Percentiles rank a stretch among this genome's conserved stretches.
Evolutionary conservation across 2,888 invertebrate genomes (phyloP).

Genomic region (Melikaiella ostensackeni): DNA sequence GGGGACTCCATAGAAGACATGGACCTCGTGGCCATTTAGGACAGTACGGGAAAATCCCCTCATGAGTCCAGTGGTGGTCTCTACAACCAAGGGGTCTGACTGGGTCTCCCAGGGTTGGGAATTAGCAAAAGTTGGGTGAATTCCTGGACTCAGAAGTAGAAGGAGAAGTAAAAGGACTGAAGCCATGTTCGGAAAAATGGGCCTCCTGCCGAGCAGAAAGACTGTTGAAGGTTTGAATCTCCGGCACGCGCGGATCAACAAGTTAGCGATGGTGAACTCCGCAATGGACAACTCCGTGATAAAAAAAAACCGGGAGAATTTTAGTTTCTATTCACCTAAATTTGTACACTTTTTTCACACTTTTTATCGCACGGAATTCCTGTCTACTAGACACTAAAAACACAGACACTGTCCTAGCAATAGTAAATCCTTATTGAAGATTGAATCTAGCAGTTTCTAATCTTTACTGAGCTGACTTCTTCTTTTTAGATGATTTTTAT

Average conservation of each 20-base stretch:
- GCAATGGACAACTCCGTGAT: background rate
- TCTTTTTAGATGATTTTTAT: background rate
- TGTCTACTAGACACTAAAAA: background rate
- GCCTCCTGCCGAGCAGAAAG: slow-evolving; percentile 23
- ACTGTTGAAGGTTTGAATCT: slow-evolving; percentile 31
- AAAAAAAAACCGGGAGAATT: background rate
- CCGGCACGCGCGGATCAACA: slow-evolving; percentile 33
- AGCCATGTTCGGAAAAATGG: slow-evolving; percentile 48
- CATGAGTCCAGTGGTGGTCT: slow-evolving; percentile 89
- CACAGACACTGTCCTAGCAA: background rate
- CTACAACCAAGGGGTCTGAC: slow-evolving; percentile 88
- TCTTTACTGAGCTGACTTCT: background rate
- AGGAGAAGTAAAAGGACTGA: slow-evolving; percentile 54
- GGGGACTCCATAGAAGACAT: slow-evolving; percentile 93
- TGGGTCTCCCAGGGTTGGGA: slow-evolving; percentile 74
- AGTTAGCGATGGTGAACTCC: background rate
- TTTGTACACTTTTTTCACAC: background rate
- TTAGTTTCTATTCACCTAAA: background rate
- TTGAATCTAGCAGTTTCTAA: background rate
- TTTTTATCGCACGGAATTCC: background rate
- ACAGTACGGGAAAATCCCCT: slow-evolving; percentile 89
- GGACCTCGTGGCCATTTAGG: slow-evolving; percentile 87
- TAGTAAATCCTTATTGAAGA: background rate
- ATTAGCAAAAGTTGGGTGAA: slow-evolving; percentile 42
- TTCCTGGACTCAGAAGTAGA: slow-evolving; percentile 42